Conservation (phyloP, 2,797 vertebrate genomes). For the Protonibea diacanthus region DNA sequence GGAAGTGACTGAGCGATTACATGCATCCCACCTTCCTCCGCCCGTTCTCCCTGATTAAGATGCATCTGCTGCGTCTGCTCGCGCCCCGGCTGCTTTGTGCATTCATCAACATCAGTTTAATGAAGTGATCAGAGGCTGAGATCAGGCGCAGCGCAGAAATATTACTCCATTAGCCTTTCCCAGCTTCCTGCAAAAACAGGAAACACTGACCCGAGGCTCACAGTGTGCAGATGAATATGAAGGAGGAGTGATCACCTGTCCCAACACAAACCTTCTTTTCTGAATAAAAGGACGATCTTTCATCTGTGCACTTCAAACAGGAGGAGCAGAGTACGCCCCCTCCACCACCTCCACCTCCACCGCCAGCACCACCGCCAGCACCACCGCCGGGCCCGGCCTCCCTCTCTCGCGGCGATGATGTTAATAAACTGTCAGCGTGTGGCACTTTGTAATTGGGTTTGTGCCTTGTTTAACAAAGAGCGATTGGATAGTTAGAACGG, state of each 20-base stretch:
- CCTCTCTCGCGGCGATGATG: constrained; percentile 69
- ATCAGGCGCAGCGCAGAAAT: constrained; percentile 73
- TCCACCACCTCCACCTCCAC: background rate
- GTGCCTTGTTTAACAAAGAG: constrained; percentile 86
- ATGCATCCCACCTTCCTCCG: constrained; percentile 61
- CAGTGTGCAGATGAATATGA: constrained; percentile 44
- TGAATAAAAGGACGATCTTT: constrained; percentile 66
- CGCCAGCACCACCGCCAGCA: constrained; percentile 14
- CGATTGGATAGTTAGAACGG: constrained; percentile 81
- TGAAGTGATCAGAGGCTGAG: constrained; percentile 81
- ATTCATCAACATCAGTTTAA: constrained; percentile 79
- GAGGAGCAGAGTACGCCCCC: constrained; percentile 35
- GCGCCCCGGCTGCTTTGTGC: constrained; percentile 57
- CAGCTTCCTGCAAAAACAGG: constrained; percentile 56
- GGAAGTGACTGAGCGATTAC: constrained; percentile 71
- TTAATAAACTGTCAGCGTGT: constrained; percentile 82
- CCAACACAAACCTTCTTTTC: constrained; percentile 50
- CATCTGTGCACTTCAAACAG: constrained; percentile 73
- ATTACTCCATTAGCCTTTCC: constrained; percentile 72
- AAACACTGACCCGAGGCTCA: constrained; percentile 57
- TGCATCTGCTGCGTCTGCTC: constrained; percentile 63
- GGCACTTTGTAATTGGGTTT: constrained; percentile 84
- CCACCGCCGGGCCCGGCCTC: constrained; percentile 30
- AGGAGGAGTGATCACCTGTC: constrained; percentile 65
- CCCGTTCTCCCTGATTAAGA: constrained; percentile 70